These are phyloP conservation scores for Mechanitis mazaeus DNA, from an alignment of 2,888 invertebrate species.

Conservation along the genomic window DNA sequence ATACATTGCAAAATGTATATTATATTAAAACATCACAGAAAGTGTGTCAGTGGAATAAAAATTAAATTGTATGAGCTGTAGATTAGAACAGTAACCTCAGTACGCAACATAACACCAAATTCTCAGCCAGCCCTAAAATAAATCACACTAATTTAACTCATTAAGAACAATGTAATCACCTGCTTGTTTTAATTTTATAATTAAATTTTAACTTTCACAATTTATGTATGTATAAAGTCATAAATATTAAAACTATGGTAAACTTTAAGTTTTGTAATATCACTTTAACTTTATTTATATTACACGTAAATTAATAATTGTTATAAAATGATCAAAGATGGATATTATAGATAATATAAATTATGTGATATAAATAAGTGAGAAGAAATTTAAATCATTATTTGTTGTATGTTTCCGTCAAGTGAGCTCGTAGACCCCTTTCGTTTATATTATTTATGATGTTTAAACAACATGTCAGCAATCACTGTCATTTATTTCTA, in stretches of 20 bases:
- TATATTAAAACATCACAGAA: too few relatives aligned
- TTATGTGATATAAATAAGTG: too few relatives aligned
- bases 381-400: too few relatives aligned
- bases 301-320: too few relatives aligned
- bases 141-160: constrained; percentile 16
- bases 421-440: not conserved
- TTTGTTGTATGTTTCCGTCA: too few relatives aligned
- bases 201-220: constrained; percentile 1
- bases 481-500: too few relatives aligned
- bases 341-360: too few relatives aligned
- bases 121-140: constrained; percentile 6
- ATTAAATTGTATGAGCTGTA: not conserved
- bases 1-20: too few relatives aligned
- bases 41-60: constrained; percentile 5
- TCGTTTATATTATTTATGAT: constrained; percentile 1
- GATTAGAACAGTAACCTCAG: constrained; percentile 7
- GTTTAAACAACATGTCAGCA: not conserved
- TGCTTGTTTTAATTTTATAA: not conserved
- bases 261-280: too few relatives aligned
- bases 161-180: constrained; percentile 12
- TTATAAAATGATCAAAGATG: too few relatives aligned
- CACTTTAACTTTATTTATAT: too few relatives aligned
- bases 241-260: too few relatives aligned
- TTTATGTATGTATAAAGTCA: not conserved
- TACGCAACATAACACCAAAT: constrained; percentile 12